These are phyloP conservation scores for Ploceus nigricollis DNA, from an alignment of 2,113 vertebrate species.

Conservation along the genomic window DNA sequence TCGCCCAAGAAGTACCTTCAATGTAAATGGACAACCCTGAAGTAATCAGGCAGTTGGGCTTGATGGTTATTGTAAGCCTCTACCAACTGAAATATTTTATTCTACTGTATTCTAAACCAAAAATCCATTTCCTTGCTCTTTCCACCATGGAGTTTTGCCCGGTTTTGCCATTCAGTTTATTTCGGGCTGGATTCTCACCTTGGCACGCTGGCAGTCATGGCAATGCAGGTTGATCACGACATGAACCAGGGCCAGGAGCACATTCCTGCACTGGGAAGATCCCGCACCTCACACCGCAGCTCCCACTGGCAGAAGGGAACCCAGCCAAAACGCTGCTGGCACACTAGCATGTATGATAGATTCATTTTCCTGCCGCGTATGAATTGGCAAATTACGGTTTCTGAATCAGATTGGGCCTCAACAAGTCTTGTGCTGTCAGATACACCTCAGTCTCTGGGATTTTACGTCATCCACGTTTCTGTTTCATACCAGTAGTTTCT, in stretches of 20 bases:
- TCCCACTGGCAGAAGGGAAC: neutral
- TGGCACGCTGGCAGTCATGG: accelerated
- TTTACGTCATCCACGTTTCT: neutral
- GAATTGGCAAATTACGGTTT: neutral
- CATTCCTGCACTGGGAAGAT: neutral
- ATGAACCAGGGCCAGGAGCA: neutral
- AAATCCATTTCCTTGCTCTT: neutral
- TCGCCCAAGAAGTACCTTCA: neutral
- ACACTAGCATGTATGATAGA: accelerated
- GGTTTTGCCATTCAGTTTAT: neutral
- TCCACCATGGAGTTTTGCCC: neutral
- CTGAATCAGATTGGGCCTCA: neutral
- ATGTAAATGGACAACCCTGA: neutral
- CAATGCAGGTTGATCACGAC: neutral
- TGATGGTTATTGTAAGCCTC: neutral
- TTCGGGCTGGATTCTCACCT: neutral
- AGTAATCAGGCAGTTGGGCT: neutral
- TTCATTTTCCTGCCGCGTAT: neutral
- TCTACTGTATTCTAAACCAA: neutral
- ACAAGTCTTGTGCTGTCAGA: neutral
- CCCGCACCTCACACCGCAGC: neutral
- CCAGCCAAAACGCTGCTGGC: neutral
- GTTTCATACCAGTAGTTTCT: neutral
- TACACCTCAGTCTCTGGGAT: neutral
- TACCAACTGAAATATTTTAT: neutral